Evolutionary conservation across 2,113 vertebrate species (phyloP).

Genomic region (Mellivora capensis): DNA sequence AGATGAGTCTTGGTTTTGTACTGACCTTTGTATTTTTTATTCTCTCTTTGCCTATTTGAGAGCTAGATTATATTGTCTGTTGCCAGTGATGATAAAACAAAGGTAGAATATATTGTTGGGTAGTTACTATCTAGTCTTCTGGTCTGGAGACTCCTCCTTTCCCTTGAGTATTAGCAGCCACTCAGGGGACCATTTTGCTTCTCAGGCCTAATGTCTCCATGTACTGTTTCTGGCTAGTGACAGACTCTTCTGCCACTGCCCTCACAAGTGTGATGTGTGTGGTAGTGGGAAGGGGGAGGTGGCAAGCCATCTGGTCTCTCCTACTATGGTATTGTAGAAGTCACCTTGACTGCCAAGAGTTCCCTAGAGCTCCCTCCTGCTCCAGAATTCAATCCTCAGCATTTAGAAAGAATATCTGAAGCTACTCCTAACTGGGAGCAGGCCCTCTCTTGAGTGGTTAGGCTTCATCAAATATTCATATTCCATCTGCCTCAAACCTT

Average conservation of each 20-base stretch:
- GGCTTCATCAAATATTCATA: slow-evolving; percentile 41
- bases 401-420: background rate
- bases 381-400: background rate
- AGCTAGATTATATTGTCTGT: background rate
- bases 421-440: background rate
- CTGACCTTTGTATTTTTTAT: background rate
- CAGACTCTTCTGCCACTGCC: background rate
- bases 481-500: slow-evolving; percentile 45
- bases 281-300: background rate
- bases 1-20: background rate
- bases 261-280: background rate
- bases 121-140: background rate
- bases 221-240: background rate
- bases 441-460: background rate
- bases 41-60: background rate
- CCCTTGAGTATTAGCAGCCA: background rate
- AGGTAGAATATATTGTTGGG: background rate
- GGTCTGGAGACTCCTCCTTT: background rate
- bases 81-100: background rate
- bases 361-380: background rate
- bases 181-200: background rate
- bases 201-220: background rate
- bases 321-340: background rate
- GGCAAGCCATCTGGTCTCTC: background rate
- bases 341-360: background rate